These are phyloP conservation scores for Mormyrus hasselquistii DNA, from an alignment of 2,797 vertebrate species.

Conservation along the genomic window DNA sequence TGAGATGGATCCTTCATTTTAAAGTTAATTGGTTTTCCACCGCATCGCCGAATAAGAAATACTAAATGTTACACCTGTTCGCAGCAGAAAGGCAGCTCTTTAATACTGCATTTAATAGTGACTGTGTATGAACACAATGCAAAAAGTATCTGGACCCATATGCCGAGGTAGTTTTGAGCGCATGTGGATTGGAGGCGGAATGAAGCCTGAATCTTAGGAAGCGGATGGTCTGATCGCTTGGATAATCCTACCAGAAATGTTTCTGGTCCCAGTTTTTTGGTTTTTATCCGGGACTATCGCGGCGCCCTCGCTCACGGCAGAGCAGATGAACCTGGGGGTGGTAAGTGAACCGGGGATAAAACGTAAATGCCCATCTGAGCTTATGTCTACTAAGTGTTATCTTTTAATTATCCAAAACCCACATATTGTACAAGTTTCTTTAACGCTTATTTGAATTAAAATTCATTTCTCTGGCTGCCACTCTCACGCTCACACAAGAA, in stretches of 20 bases:
- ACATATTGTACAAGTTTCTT: not conserved
- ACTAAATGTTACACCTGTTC: not conserved
- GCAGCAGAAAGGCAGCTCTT: not conserved
- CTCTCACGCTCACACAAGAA: not conserved
- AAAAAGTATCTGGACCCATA: not conserved
- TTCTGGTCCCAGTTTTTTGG: slow-evolving; percentile 26
- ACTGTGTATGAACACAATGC: not conserved
- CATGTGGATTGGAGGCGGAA: slow-evolving; percentile 34
- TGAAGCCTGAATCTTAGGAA: slow-evolving; percentile 14
- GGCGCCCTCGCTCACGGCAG: slow-evolving; percentile 21
- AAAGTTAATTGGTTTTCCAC: not conserved
- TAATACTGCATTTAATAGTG: not conserved
- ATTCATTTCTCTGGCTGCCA: not conserved
- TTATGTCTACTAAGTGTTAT: not conserved
- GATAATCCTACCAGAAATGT: slow-evolving; percentile 23
- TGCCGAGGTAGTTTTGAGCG: slow-evolving; percentile 33
- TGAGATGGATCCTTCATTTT: not conserved
- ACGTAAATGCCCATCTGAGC: not conserved
- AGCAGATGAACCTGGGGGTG: slow-evolving; percentile 29
- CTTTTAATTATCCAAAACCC: not conserved
- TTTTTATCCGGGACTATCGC: slow-evolving; percentile 28
- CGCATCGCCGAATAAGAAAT: not conserved
- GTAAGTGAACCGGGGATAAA: slow-evolving; percentile 14
- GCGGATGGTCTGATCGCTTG: slow-evolving; percentile 19
- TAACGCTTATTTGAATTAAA: not conserved